phyloP scores from a whole-genome alignment of 2,888 invertebrate genomes.

The Xestobium rufovillosum region DNA sequence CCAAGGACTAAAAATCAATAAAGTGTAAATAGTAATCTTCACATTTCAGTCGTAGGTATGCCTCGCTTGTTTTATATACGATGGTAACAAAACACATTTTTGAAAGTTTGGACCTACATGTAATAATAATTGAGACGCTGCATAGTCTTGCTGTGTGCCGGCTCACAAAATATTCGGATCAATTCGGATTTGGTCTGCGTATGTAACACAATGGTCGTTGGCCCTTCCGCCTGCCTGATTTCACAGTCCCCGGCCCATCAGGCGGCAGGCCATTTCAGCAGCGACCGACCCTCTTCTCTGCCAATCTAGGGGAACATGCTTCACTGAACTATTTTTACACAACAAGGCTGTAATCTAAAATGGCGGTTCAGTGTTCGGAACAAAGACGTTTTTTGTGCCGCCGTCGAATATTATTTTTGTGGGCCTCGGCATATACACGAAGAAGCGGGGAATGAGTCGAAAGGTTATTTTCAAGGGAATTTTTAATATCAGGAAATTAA shows the following conservation, averaged over 20 bases:
- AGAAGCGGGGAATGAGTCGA: slow-evolving; percentile 22
- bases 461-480: slow-evolving; percentile 25
- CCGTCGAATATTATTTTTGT: slow-evolving; percentile 25
- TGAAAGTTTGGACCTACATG: too few species aligned
- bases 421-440: slow-evolving; percentile 23
- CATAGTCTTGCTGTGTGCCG: too few species aligned
- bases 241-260: slow-evolving; percentile 31
- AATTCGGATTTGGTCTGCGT: slow-evolving; percentile 1
- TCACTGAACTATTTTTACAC: slow-evolving; percentile 43
- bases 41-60: too few species aligned
- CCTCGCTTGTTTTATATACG: too few species aligned
- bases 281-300: slow-evolving; percentile 34
- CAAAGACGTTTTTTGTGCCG: slow-evolving; percentile 35
- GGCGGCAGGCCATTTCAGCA: slow-evolving; percentile 34
- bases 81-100: too few species aligned
- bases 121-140: too few species aligned
- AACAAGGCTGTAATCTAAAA: slow-evolving; percentile 39
- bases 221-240: slow-evolving; percentile 36
- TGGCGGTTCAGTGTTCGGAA: slow-evolving; percentile 37
- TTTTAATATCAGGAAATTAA: slow-evolving; percentile 16
- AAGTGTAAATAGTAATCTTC: too few species aligned
- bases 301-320: slow-evolving; percentile 42
- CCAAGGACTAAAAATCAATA: too few species aligned
- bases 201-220: slow-evolving; percentile 24
- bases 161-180: too few species aligned